Base-by-base conservation (phyloP, 2,113 vertebrate genomes). In the Corapipo altera region DNA sequence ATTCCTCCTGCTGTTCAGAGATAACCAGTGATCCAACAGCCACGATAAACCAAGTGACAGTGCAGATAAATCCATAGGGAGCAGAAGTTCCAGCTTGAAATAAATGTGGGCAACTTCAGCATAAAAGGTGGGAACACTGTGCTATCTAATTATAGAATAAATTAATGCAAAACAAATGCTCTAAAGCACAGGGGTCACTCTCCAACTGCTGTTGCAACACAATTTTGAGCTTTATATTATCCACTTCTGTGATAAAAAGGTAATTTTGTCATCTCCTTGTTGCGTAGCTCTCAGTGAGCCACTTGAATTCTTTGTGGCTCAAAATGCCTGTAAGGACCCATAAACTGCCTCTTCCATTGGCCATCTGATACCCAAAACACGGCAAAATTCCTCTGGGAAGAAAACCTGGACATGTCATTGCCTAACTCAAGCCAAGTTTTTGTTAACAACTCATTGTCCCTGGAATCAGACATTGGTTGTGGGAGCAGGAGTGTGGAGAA, bases 11-110 rank as follows among this genome's bases (percentile, higher is more conserved):
- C 62, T 91, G 13, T 48, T 80, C 27, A 77, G 86, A 94, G 93
- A 84, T 85, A 93, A 90, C 51, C 39, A 58, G 37, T 67, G 90
- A 92, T 93, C 0, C 5, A 90, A 77, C 32, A 59, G 33, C 65
- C 46, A 10, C 0, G 8, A 93, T 92, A 93, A 95, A 80, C 46
- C 19, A 2, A 70, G 79, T 81, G 77, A 80, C 74, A 77, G 52
- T 23, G 49, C 69, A 91, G 71, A 92, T 89, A 94, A 95, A 94
- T 81, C 84, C 89, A 43, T 54, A 23, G 80, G 74, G 64, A 95
- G 57, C 5, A 37, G 76, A 94, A 93, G 70, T 70, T 89, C 52
- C 89, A 70, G 41, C 39, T 77, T 80, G 51, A 88, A 80, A 74
- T 64, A 90, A 86, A 51, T 33, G 21, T 37, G 44, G 52, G 44